Evolutionary conservation across 2,888 invertebrate genomes (phyloP).

Genomic region (Diadegma fenestrale): DNA sequence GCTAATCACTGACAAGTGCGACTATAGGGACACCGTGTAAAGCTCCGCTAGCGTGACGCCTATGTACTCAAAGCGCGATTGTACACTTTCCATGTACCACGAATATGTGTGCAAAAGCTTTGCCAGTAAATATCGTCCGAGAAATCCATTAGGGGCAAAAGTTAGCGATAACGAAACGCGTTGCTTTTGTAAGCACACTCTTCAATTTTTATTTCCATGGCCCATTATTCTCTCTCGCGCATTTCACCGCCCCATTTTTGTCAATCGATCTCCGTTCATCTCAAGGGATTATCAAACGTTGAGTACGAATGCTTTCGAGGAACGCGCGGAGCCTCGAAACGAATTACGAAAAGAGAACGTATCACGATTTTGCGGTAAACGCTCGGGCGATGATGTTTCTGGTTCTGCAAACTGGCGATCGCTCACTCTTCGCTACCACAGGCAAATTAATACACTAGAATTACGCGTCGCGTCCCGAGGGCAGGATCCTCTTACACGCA

Average conservation of each 20-base stretch:
- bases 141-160: conserved; percentile 53
- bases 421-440: conserved; percentile 66
- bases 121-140: conserved; percentile 41
- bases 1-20: conserved; percentile 74
- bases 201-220: not conserved
- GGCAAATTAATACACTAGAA: conserved; percentile 77
- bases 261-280: not conserved
- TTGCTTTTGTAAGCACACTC: not conserved
- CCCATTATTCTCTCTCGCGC: not conserved
- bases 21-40: conserved; percentile 59
- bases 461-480: conserved; percentile 78
- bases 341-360: not conserved
- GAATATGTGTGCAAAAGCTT: conserved; percentile 28
- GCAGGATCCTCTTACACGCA: conserved; percentile 75
- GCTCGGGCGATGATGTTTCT: conserved; percentile 55
- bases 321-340: not conserved
- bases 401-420: conserved; percentile 58
- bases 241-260: not conserved
- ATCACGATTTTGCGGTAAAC: conserved; percentile 7
- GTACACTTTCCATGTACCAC: not conserved
- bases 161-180: conserved; percentile 40
- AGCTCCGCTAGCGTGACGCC: conserved; percentile 61
- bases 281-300: conserved; percentile 5
- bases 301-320: not conserved
- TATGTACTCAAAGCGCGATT: conserved; percentile 35